Evolutionary conservation across 2,797 vertebrate species (phyloP), one percentile per base, ranked within the genome.

Genomic region (Aphelocoma californica): DNA sequence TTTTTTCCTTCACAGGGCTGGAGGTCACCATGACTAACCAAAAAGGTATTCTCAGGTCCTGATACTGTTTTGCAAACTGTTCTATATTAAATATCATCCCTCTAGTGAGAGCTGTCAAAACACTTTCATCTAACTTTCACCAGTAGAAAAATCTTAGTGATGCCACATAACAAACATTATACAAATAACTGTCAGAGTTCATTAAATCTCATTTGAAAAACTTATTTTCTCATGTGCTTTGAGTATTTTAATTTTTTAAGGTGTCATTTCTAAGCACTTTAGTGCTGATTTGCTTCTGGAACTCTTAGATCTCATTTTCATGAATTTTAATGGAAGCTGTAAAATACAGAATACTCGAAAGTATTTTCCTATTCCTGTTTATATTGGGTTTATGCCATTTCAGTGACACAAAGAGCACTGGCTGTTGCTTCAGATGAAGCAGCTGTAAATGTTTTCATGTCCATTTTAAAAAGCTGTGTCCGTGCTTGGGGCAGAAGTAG

Each of bases 21-120:
- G 58, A 95, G 91, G 96, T 93, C 94, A 94, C 58, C 31, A n/a
- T 96, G 97, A 97, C 92, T 96, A 95, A 88, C 81, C 67, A 88
- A 73, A 96, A 96, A 97, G 94, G 96, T 94, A 95, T 96, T 93
- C 96, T 91, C 56, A 56, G 86, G 81, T 91, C 89, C 74, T 70
- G n/a, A 81, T 86, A 73, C 88, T 96, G 97, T 97, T 97, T 96
- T 96, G 75, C 77, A 96, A 97, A 95, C 97, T 96, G 92, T 86
- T 97, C 81, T 94, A 80, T 96, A 98, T 98, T 98, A 98, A 97
- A 97, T 86, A 95, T 93, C 90, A 94, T 96, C 94, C 96, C 93
- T 97, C 85, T 34, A 94, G 86, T 90, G 95, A 97, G 96, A 97
- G 96, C 97, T 98, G 98, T 98, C 98, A 98, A 97, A 98, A 98